A percentile compares a stretch with the other conserved stretches of the same genome.
Conservation (phyloP, 35 echinoderm and acorn worm genomes). For the Patiria miniata region DNA sequence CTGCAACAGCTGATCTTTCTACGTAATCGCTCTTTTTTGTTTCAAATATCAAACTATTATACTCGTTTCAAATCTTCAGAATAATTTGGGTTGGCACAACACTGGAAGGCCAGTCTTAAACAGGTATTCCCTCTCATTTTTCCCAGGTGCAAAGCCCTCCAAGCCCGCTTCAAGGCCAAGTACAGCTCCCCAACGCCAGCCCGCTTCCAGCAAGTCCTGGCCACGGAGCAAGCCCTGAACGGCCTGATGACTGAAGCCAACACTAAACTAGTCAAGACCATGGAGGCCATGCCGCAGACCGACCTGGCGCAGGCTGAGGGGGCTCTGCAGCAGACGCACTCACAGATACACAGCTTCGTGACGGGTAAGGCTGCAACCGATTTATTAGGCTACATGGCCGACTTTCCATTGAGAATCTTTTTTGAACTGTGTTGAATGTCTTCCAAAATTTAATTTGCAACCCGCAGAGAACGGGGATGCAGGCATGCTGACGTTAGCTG, state of each 20-base stretch:
- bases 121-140: neutral
- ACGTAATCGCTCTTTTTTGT: no score
- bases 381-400: neutral
- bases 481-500: conserved; percentile 34
- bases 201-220: conserved; percentile 38
- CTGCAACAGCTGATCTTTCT: no score
- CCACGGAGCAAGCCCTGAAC: conserved; percentile 55
- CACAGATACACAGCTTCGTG: conserved; percentile 37
- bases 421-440: no score
- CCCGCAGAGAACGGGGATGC: conserved; percentile 50
- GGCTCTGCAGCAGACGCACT: neutral
- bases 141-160: conserved; percentile 42
- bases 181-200: conserved; percentile 37
- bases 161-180: conserved; percentile 41
- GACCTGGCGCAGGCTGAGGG: conserved; percentile 23
- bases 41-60: no score
- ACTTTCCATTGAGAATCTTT: neutral
- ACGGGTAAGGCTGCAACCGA: conserved; percentile 19
- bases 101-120: no score
- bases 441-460: no score
- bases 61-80: no score
- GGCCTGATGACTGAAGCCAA: conserved; percentile 47
- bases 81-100: no score
- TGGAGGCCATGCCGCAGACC: conserved; percentile 42
- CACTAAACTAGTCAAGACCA: conserved; percentile 30